phyloP scores from a whole-genome alignment of 2,888 invertebrate genomes.

The Ectemnius continuus region DNA sequence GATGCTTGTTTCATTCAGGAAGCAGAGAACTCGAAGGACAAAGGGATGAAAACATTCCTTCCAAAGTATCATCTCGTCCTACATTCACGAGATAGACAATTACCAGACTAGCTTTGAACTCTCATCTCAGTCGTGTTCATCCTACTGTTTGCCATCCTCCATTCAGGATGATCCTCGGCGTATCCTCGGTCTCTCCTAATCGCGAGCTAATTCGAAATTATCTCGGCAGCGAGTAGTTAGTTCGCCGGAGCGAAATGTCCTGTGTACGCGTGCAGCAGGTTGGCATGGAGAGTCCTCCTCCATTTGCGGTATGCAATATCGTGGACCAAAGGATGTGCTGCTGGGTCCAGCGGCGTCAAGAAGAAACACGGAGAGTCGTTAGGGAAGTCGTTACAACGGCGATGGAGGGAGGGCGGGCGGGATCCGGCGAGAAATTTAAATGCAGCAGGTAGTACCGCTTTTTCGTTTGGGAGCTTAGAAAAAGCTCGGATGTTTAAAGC shows the following conservation, averaged over 20 bases:
- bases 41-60: too few relatives aligned
- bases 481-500: too few relatives aligned
- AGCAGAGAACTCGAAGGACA: too few relatives aligned
- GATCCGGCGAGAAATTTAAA: conserved; percentile 61
- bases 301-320: conserved; percentile 38
- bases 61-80: too few relatives aligned
- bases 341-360: conserved; percentile 11
- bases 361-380: conserved; percentile 58
- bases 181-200: conserved; percentile 28
- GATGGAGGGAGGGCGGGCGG: conserved; percentile 29
- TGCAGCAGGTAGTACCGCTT: conserved; percentile 30
- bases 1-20: too few relatives aligned
- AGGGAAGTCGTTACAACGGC: conserved; percentile 65
- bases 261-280: conserved; percentile 6
- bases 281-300: conserved; percentile 39
- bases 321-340: conserved; percentile 45
- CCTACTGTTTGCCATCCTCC: background rate
- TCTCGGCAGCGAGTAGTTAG: conserved; percentile 35
- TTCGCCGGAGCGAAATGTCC: conserved; percentile 19
- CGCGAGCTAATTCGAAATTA: conserved; percentile 54
- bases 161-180: background rate
- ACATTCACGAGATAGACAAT: too few relatives aligned
- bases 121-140: too few relatives aligned
- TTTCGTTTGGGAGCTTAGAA: too few relatives aligned
- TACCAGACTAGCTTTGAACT: too few relatives aligned